These are phyloP conservation scores for Petrocephalus microphthalmus DNA, from an alignment of 2,113 vertebrate genomes.

Conservation along the genomic window DNA sequence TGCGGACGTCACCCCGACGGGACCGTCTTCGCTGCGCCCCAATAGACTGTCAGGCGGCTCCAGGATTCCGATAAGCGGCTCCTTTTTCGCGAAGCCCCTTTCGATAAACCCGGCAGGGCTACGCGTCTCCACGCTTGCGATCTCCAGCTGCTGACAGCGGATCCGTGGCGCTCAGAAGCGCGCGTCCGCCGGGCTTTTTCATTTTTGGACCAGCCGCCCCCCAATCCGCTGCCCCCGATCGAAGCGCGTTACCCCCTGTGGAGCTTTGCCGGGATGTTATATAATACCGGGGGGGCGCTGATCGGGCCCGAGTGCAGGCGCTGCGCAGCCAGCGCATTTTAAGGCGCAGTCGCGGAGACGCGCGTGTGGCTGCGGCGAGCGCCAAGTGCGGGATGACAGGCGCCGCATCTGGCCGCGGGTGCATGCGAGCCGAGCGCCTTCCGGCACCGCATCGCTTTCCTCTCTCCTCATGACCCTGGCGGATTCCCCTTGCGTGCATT, in stretches of 20 bases:
- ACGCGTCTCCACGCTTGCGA: neutral
- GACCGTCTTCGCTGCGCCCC: neutral
- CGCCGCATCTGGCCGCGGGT: neutral
- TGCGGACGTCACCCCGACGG: neutral
- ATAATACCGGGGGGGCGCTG: conserved; percentile 32
- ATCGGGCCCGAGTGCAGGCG: neutral
- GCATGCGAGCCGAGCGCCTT: neutral
- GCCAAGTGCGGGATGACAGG: neutral
- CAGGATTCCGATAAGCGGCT: neutral
- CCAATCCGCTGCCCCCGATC: neutral
- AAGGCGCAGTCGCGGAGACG: neutral
- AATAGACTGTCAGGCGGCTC: neutral
- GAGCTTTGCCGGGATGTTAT: conserved; percentile 30
- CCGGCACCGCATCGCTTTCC: neutral
- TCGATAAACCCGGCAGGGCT: neutral
- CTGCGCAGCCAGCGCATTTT: neutral
- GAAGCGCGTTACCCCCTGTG: neutral
- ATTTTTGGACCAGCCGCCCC: neutral
- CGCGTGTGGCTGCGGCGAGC: neutral
- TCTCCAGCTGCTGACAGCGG: neutral
- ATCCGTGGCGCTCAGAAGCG: neutral
- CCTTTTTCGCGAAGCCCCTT: neutral
- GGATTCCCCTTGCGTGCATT: neutral
- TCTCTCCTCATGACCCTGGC: neutral
- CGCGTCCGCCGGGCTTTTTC: neutral